Percentiles rank a stretch among this genome's conserved stretches.
These are phyloP conservation scores for Equus quagga DNA, from an alignment of 2,113 vertebrate genomes.

Conservation along the genomic window DNA sequence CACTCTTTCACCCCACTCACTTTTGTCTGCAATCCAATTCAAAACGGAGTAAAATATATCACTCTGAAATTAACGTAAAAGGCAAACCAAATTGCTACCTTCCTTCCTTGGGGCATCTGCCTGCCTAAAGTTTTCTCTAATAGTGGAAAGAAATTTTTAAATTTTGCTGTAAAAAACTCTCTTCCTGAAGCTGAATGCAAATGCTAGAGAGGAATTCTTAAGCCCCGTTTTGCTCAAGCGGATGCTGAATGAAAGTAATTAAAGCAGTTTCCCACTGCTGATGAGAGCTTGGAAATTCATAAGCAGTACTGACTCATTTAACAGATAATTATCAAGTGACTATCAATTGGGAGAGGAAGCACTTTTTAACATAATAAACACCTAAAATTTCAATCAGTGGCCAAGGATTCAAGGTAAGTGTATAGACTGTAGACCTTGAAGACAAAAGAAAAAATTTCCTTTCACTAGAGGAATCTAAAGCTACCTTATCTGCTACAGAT, in stretches of 20 bases:
- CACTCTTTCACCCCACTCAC: background rate
- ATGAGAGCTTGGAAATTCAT: background rate
- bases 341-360: background rate
- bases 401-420: background rate
- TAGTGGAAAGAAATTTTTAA: background rate
- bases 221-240: background rate
- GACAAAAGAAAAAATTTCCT: conserved; percentile 34
- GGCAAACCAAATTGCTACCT: background rate
- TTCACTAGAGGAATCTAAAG: background rate
- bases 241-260: background rate
- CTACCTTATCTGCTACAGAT: background rate
- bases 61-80: conserved; percentile 6
- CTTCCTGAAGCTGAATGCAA: background rate
- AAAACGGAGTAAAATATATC: background rate
- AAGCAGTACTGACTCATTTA: background rate
- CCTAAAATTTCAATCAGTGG: background rate
- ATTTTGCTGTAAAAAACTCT: conserved; percentile 1
- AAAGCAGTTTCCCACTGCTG: background rate
- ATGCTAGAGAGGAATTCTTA: background rate
- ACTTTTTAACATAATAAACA: conserved; percentile 25
- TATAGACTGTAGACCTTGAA: background rate
- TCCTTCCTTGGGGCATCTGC: background rate
- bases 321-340: background rate
- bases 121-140: background rate
- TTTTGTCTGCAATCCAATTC: background rate